A percentile compares a stretch with the other conserved stretches of the same genome.
Evolutionary conservation across 2,113 vertebrate genomes (phyloP).

Genomic region (Aramus guarauna): DNA sequence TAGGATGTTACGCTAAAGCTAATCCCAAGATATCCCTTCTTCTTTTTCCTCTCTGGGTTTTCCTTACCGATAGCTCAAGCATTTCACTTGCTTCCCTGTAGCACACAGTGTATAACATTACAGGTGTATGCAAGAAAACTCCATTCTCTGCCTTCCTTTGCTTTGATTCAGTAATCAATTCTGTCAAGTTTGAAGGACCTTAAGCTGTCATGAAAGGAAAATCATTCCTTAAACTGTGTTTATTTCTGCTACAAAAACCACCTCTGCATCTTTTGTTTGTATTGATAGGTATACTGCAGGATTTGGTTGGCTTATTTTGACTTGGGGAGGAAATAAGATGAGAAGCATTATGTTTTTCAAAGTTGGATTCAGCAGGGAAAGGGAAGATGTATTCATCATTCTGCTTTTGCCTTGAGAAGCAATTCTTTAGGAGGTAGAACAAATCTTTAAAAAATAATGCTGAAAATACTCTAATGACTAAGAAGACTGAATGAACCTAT

Average conservation of each 20-base stretch:
- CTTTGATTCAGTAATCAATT: conserved; percentile 42
- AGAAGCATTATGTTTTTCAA: conserved; percentile 17
- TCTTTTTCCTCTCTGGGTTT: conserved; percentile 23
- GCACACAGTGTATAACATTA: not conserved
- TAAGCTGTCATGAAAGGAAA: conserved; percentile 39
- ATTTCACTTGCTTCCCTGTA: not conserved
- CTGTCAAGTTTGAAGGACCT: conserved; percentile 46
- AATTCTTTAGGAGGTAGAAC: conserved; percentile 5
- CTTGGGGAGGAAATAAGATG: conserved; percentile 16
- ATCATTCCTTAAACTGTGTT: conserved; percentile 49
- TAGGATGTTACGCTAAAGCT: not conserved
- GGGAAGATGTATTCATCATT: not conserved
- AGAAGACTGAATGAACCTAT: not conserved
- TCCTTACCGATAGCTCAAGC: not conserved
- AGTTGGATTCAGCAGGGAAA: conserved; percentile 32
- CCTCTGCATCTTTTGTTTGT: not conserved
- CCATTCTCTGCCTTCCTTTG: not conserved
- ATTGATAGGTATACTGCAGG: conserved; percentile 14
- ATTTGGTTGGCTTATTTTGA: conserved; percentile 49
- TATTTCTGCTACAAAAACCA: not conserved
- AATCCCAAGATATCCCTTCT: conserved; percentile 17
- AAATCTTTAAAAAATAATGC: conserved; percentile 25
- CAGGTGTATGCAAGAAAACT: not conserved
- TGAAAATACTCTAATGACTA: not conserved
- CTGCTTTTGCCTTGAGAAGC: not conserved